Base-by-base conservation (phyloP, 2,113 vertebrate genomes). In the Corythornis madagascariensis region DNA sequence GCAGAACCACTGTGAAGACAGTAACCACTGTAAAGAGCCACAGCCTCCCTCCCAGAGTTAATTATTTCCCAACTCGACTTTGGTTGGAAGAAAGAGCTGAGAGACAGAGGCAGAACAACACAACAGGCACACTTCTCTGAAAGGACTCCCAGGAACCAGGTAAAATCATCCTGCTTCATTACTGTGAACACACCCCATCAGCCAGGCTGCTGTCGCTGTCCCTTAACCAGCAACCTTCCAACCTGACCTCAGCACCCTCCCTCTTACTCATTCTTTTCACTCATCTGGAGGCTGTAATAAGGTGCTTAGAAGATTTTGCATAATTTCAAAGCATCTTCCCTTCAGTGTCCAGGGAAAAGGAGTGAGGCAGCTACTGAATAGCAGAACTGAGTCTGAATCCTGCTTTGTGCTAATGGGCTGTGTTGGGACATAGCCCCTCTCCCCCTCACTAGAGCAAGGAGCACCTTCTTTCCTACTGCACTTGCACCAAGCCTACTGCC, bases 221-320 rank as follows among this genome's bases (percentile, higher is more conserved):
- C 45, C 72, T 56, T 56, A 69, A 55, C 18, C 1, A 1, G 18
- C 0, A 0, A 42, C 40, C 45, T 59, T 84, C 50, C 82, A 78
- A 38, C 19, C 13, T 1, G 1, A 47, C n/a, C 82, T 79, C 57
- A 48, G 57, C 24, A 75, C 3, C 9, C 20, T 53, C 18, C n/a
- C 14, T 3, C 2, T 56, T 66, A 35, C 16, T 89, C 40, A 48
- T 60, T 71, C 57, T 78, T 38, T 63, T 63, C 38, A 47, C 43
- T 78, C 16, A n/a, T 5, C 55, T 0, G 0, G 26, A 65, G 2
- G 0, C 13, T 42, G n/a, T 24, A 42, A n/a, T 20, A 42, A 87
- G n/a, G 42, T 1, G 0, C 73, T 50, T n/a, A 92, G 61, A 29
- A 75, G 50, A 47, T 69, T 70, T 38, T 77, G 47, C 59, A 76